Percentiles rank a stretch among this genome's conserved stretches.
Conservation (phyloP, 2,113 vertebrate species). For the Atherinomorus stipes region DNA sequence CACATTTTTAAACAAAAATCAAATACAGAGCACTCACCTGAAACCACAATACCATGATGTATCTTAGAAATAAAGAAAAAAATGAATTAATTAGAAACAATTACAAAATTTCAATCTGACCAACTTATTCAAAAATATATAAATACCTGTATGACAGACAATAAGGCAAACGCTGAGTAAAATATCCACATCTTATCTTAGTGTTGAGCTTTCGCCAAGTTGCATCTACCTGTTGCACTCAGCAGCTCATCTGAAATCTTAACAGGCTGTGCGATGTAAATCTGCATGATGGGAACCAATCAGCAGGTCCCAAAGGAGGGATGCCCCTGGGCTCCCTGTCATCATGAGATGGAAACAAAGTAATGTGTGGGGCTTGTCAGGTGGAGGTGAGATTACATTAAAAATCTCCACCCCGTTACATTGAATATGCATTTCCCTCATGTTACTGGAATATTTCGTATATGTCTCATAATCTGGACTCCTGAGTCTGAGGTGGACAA, state of each 20-base stretch:
- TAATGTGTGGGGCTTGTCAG: conserved; percentile 15
- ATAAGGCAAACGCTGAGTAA: conserved; percentile 54
- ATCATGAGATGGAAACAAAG: conserved; percentile 70
- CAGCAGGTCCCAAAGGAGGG: conserved; percentile 71
- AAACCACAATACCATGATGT: conserved; percentile 44
- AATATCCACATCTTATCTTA: conserved; percentile 66
- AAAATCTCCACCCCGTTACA: neutral
- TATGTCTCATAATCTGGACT: neutral
- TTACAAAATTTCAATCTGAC: neutral
- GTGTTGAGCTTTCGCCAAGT: conserved; percentile 21
- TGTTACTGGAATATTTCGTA: neutral
- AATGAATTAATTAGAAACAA: conserved; percentile 2
- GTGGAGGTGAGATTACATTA: conserved; percentile 25
- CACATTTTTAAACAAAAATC: too few relatives aligned
- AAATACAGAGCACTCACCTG: conserved; percentile 65
- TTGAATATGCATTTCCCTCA: conserved; percentile 10
- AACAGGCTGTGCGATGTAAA: conserved; percentile 50
- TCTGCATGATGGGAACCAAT: conserved; percentile 76
- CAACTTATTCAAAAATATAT: neutral
- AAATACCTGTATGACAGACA: conserved; percentile 79
- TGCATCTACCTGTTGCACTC: conserved; percentile 44
- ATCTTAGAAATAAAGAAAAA: conserved; percentile 60
- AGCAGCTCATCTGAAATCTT: conserved; percentile 61
- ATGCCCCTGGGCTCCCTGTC: conserved; percentile 71
- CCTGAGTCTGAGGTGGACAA: neutral